Conservation (phyloP, 2,888 invertebrate genomes). For the Aphrophora alni region DNA sequence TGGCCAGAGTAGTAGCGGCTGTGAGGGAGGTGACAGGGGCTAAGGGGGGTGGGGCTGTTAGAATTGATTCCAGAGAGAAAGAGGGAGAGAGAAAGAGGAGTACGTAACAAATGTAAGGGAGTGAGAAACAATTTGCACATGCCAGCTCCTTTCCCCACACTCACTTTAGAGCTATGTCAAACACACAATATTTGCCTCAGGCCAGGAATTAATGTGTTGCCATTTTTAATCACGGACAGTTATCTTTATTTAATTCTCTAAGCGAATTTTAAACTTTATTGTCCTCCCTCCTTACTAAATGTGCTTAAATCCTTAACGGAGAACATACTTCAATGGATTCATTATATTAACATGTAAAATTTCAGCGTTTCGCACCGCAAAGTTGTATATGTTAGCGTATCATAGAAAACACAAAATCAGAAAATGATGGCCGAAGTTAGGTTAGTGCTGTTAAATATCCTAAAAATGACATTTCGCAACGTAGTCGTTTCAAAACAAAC, state of each 20-base stretch:
- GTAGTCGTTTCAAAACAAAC: no score
- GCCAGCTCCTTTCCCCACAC: background rate
- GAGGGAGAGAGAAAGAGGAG: background rate
- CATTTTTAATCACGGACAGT: background rate
- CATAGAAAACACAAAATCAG: no score
- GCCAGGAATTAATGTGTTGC: background rate
- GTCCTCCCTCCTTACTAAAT: no score
- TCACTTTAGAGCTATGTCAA: background rate
- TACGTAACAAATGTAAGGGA: background rate
- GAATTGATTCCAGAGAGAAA: background rate
- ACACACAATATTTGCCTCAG: background rate
- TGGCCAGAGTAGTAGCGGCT: background rate
- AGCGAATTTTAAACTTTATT: no score
- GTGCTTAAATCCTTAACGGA: no score
- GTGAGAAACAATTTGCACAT: background rate
- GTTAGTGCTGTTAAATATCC: no score
- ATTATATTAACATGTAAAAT: no score
- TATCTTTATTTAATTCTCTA: background rate
- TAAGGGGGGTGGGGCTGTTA: background rate
- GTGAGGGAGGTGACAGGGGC: background rate
- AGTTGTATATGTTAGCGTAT: no score
- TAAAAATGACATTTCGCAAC: no score
- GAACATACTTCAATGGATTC: no score
- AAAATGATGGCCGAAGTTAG: no score
- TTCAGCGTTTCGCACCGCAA: no score